Percentiles rank a stretch among this genome's conserved stretches.
These are phyloP conservation scores for Leucophenga maculata DNA, from an alignment of 2,888 invertebrate species.

Conservation along the genomic window DNA sequence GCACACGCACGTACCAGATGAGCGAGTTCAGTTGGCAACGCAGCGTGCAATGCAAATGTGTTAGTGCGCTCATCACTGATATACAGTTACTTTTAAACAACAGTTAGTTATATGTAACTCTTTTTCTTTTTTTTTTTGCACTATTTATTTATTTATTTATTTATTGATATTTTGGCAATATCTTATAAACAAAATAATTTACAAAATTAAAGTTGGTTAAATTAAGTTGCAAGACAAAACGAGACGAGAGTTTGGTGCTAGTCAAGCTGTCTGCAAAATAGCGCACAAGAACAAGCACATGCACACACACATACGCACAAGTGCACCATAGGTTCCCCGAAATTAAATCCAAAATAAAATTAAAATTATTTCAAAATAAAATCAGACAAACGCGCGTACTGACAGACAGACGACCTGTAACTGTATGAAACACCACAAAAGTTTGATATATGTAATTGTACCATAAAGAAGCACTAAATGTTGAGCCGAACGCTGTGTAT, in stretches of 20 bases:
- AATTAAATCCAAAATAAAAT: conserved; percentile 36
- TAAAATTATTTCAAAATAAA: neutral
- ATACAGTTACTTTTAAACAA: too few relatives aligned
- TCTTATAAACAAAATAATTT: conserved; percentile 29
- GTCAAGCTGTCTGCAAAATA: conserved; percentile 66
- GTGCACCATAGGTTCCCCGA: conserved; percentile 20
- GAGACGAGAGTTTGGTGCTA: conserved; percentile 69
- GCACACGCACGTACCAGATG: too few relatives aligned
- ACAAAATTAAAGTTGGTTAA: conserved; percentile 39
- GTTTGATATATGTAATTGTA: too few relatives aligned
- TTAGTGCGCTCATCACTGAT: too few relatives aligned
- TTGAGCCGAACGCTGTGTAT: too few relatives aligned
- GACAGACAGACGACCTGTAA: conserved; percentile 8
- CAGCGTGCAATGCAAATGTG: too few relatives aligned
- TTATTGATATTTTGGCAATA: conserved; percentile 5
- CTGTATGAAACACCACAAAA: neutral
- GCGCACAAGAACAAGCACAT: conserved; percentile 30
- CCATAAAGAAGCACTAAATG: too few relatives aligned
- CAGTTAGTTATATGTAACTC: neutral
- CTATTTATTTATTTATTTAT: too few relatives aligned
- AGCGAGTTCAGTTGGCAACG: too few relatives aligned
- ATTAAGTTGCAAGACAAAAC: conserved; percentile 36
- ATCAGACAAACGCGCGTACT: conserved; percentile 13
- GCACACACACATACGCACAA: conserved; percentile 23
- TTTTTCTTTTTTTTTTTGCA: neutral